Conservation (phyloP, 1,140 invertebrate genomes). For the Cyclargus thomasi region DNA sequence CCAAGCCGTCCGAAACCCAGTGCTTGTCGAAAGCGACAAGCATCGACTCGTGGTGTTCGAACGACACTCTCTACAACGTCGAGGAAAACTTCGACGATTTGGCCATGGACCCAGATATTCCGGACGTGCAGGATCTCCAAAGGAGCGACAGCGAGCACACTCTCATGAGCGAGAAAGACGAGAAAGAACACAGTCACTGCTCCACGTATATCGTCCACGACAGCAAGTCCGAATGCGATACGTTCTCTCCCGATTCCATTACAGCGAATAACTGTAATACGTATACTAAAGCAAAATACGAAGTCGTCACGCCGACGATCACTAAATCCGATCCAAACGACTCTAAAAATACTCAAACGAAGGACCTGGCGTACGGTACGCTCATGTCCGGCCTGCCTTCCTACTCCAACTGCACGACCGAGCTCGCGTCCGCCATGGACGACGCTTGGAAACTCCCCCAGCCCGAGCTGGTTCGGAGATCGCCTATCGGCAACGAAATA, state of each 20-base stretch:
- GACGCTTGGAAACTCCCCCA: constrained; percentile 54
- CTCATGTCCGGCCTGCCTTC: constrained; percentile 56
- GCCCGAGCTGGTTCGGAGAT: constrained; percentile 55
- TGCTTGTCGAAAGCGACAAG: constrained; percentile 76
- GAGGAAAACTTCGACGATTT: constrained; percentile 76
- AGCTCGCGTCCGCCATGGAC: constrained; percentile 44
- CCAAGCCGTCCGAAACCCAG: constrained; percentile 64
- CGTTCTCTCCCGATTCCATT: constrained; percentile 63
- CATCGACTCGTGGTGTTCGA: constrained; percentile 78
- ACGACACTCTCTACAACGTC: constrained; percentile 77
- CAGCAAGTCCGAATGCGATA: constrained; percentile 61
- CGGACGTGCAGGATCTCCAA: constrained; percentile 39
- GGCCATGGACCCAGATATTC: constrained; percentile 53
- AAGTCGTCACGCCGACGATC: constrained; percentile 37
- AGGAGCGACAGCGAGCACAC: constrained; percentile 61
- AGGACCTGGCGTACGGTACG: constrained; percentile 64
- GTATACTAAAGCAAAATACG: constrained; percentile 59
- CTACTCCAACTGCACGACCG: constrained; percentile 62
- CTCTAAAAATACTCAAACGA: constrained; percentile 53
- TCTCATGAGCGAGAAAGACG: constrained; percentile 51
- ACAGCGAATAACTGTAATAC: constrained; percentile 57
- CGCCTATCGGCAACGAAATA: constrained; percentile 37
- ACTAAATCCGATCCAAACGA: constrained; percentile 48
- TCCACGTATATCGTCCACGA: constrained; percentile 67
- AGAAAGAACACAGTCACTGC: constrained; percentile 56